phyloP scores from a whole-genome alignment of 1,140 invertebrate species.

The Pogonomyrmex californicus region DNA sequence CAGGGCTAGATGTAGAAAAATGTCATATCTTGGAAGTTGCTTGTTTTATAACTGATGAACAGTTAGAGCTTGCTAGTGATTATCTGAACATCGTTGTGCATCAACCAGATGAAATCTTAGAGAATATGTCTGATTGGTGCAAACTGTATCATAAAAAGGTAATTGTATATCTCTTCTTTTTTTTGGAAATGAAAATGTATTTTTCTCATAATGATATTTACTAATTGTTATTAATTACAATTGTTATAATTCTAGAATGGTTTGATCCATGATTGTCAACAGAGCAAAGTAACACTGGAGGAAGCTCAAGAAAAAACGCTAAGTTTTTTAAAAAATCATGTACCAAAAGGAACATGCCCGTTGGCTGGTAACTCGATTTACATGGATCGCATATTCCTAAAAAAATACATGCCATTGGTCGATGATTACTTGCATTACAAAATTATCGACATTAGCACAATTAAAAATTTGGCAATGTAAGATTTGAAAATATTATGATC shows the following conservation, averaged over 20 bases:
- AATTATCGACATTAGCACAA: slow-evolving; percentile 96
- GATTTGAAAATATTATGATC: neutral
- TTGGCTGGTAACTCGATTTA: slow-evolving; percentile 97
- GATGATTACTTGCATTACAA: slow-evolving; percentile 96
- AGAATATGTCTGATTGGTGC: slow-evolving; percentile 95
- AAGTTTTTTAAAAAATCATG: slow-evolving; percentile 91
- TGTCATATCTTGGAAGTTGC: slow-evolving; percentile 96
- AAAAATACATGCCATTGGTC: slow-evolving; percentile 92
- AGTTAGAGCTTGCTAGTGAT: slow-evolving; percentile 93
- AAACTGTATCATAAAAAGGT: slow-evolving; percentile 91
- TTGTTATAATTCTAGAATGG: slow-evolving; percentile 89
- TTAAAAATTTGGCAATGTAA: slow-evolving; percentile 93
- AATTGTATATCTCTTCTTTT: slow-evolving; percentile 62
- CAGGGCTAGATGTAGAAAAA: slow-evolving; percentile 91
- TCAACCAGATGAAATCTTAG: slow-evolving; percentile 91
- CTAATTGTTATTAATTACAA: neutral
- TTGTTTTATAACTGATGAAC: slow-evolving; percentile 94
- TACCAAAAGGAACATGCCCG: slow-evolving; percentile 89
- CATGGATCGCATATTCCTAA: slow-evolving; percentile 93
- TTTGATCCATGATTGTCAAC: slow-evolving; percentile 90
- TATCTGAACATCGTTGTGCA: slow-evolving; percentile 93
- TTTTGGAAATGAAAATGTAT: neutral
- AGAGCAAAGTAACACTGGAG: slow-evolving; percentile 89
- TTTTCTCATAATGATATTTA: neutral
- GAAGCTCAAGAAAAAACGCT: slow-evolving; percentile 92